A percentile compares a stretch with the other conserved stretches of the same genome.
phyloP scores from a whole-genome alignment of 2,888 invertebrate species.

The Orthosia gothica region DNA sequence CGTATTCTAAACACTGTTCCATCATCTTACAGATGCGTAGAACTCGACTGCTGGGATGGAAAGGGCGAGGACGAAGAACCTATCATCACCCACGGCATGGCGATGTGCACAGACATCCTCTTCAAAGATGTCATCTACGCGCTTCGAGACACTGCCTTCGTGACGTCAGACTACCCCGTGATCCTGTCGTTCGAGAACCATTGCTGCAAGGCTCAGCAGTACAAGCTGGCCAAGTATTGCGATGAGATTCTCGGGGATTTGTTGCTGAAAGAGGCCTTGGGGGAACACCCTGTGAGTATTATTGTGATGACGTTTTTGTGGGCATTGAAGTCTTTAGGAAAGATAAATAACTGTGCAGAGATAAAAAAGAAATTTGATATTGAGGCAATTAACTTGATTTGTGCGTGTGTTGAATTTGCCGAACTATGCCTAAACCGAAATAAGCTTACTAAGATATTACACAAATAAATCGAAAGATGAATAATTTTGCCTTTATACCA shows the following conservation, averaged over 20 bases:
- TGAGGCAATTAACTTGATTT: too few relatives aligned
- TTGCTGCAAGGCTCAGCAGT: conserved; percentile 99
- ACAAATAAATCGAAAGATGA: too few relatives aligned
- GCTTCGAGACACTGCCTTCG: conserved; percentile 99
- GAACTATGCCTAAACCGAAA: too few relatives aligned
- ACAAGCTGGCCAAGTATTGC: conserved; percentile 99
- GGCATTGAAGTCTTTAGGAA: too few relatives aligned
- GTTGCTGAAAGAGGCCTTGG: conserved; percentile 96
- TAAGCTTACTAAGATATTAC: too few relatives aligned
- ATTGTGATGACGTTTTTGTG: too few relatives aligned
- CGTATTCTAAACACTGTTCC: too few relatives aligned
- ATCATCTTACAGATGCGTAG: conserved; percentile 95
- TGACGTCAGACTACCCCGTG: conserved; percentile 99
- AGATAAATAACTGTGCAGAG: too few relatives aligned
- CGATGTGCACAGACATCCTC: conserved; percentile 99
- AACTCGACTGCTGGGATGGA: conserved; percentile 99
- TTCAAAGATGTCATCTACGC: conserved; percentile 99
- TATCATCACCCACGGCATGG: conserved; percentile 99
- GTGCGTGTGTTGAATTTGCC: too few relatives aligned
- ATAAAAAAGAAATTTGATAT: too few relatives aligned
- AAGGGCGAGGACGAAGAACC: conserved; percentile 99
- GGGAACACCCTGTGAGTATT: conserved; percentile 95
- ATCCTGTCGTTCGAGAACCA: conserved; percentile 99
- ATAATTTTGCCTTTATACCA: too few relatives aligned
- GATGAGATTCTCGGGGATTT: conserved; percentile 99